Evolutionary conservation across 1,140 invertebrate species (phyloP).

Genomic region (Trichonephila inaurata): DNA sequence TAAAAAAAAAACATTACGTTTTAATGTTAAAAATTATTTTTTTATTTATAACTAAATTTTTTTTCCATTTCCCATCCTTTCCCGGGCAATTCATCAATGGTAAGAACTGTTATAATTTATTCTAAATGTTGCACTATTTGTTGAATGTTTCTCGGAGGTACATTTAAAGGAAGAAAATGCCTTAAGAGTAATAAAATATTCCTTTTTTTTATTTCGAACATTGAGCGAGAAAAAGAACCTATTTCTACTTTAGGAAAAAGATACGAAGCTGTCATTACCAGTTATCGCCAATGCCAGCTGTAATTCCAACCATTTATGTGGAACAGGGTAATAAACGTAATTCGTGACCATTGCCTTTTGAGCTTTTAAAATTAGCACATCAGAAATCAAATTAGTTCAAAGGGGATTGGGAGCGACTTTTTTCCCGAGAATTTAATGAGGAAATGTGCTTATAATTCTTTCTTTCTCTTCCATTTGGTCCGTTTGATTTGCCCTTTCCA

Average conservation of each 20-base stretch:
- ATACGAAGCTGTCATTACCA: conserved; percentile 34
- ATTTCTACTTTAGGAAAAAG: background rate
- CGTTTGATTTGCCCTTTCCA: no score
- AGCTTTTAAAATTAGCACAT: conserved; percentile 18
- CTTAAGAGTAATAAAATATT: background rate
- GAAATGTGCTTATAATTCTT: background rate
- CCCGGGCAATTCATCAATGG: background rate
- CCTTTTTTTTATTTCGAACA: background rate
- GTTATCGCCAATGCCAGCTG: conserved; percentile 25
- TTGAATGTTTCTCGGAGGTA: background rate
- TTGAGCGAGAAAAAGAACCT: background rate
- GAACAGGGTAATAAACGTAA: conserved; percentile 24
- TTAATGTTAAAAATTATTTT: no score
- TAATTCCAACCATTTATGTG: background rate
- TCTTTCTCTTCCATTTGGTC: background rate
- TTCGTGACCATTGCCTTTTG: conserved; percentile 34
- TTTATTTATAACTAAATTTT: no score
- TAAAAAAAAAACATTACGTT: no score
- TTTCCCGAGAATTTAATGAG: background rate
- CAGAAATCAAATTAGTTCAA: conserved; percentile 56
- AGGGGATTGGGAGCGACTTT: background rate
- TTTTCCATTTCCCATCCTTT: no score
- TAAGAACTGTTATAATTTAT: background rate
- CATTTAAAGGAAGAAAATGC: background rate
- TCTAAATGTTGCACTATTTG: conserved; percentile 6